Evolutionary conservation across 1,140 invertebrate species (phyloP), one percentile per base, ranked within the genome.

Genomic region (Kradibia gibbosae): DNA sequence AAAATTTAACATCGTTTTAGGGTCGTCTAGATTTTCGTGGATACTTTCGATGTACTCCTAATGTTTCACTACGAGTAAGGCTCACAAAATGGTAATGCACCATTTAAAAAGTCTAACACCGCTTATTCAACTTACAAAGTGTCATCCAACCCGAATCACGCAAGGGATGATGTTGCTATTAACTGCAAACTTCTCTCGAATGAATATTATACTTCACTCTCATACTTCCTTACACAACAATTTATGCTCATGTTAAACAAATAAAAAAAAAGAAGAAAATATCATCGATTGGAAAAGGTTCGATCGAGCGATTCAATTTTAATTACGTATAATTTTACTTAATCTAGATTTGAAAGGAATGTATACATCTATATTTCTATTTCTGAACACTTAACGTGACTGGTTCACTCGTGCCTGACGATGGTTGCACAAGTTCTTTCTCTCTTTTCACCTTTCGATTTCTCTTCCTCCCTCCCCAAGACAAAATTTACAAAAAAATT

Each of bases 1-100:
- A 31, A 15, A 48, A 71, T 71, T 71, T 71, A 28, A 71, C 48
- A 11, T 48, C 22, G 22, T 77, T 78, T 86, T 90, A 91, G 79
- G 90, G 90, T 84, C 90, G 86, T 84, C 88, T 88, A 75, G 88
- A 91, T 84, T 88, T 91, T 82, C 89, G 88, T 62, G 88, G 88
- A 83, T 87, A 89, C 88, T 90, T 90, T 84, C 88, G 89, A 85
- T 86, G 86, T 74, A 84, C 87, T 87, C 85, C 87, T 89, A 89
- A 89, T 79, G 83, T 85, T 86, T 88, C 87, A 90, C 90, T 90
- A 90, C 88, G 86, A 82, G 83, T 90, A 87, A 88, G 84, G 65
- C 83, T 86, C 76, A 72, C 81, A 83, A 45, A 82, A 84, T 82
- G 82, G 83, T 86, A 83, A 85, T 89, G 88, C 87, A 90, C 87